Base-by-base conservation (phyloP, 2,797 vertebrate species). In the Paratrypauchen microcephalus region DNA sequence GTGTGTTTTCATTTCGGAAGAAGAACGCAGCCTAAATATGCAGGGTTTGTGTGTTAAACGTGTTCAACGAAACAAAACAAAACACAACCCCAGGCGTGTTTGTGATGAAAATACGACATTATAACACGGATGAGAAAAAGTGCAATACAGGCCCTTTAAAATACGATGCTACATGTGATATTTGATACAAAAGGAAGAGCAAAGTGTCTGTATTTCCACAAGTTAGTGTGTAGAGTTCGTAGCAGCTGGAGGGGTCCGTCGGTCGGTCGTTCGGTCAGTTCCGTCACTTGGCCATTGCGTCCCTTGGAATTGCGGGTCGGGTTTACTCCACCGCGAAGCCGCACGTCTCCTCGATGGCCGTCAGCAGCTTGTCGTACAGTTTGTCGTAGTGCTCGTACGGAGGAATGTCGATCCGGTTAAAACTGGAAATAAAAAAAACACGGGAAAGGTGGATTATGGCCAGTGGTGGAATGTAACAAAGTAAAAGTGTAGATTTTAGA, bases 341-440 rank as follows among this genome's bases (percentile, higher is more conserved):
- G 70, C 97, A 99, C 0, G 97, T 98, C 90, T 99, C 97, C 93
- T 99, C 97, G 54, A 99, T 98, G 82, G 97, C 97, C 2, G 97
- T 99, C 72, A 96, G 95, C 84, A 97, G 93, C 92, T 93, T 93
- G 92, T 98, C 96, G 52, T 98, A 97, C 2, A 99, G 94, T 88
- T 98, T 99, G 76, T 99, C 97, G 39, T 99, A 99, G 87, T 91
- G 95, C 90, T 99, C 97, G 19, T 99, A 99, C 0, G 96, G 95
- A 16, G 97, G 97, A 95, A 99, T 96, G 96, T 99, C 97, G 61
- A 99, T 95, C 84, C 97, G 94, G 84, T 99, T 99, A 88, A 99
- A 99, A 91, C 97, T 99, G 4, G 8, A 50, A 50, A 71, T 41
- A 32, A 47, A 12, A 30, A 30, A 16, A 12, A 59, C 19, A n/a